Base-by-base conservation (phyloP, 2,888 invertebrate genomes). In the Stenotaenia linearis region DNA sequence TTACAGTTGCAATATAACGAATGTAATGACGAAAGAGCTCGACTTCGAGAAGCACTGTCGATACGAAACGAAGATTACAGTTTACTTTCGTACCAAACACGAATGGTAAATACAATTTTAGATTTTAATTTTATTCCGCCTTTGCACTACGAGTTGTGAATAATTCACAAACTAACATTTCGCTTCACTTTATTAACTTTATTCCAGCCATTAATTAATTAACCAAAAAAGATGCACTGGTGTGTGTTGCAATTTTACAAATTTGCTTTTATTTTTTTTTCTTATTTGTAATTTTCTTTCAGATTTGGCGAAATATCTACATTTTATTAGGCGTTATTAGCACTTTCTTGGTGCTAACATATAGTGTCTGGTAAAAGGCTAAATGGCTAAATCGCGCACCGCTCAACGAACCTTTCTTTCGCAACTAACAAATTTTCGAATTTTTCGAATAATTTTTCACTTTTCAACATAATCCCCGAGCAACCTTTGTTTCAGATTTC, bases 1-100 rank as follows among this genome's bases (percentile, higher is more conserved):
- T 89, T 93, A 81, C 93, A 92, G 85, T 91, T 92, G 85, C 89
- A 91, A 83, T 93, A 91, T 88, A 91, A 91, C 80, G 89, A 89
- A 83, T 90, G 89, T 80, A 88, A 89, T 83, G 83, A 84, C 40
- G 84, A 85, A 81, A 84, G 86, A 78, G 81, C 83, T 35, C 82
- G 83, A 50, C 83, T 86, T 35, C 84, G 85, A 80, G 80, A 89
- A 81, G 90, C 91, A 85, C 88, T 93, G 83, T 87, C 89, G 69
- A 85, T 85, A 80, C 86, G 92, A 84, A 90, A 89, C 83, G 87
- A 88, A 83, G 90, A 91, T 84, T 89, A 89, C 84, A 88, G 90
- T 81, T 86, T 88, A 81, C 85, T 91, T 79, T 87, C 90, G 80
- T 89, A 89, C 84, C 88, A 89, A 81, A 89, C 89, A 81, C 89